Evolutionary conservation across 1,140 invertebrate genomes (phyloP), one percentile per base, ranked within the genome.

Genomic region (Drosophila elegans): DNA sequence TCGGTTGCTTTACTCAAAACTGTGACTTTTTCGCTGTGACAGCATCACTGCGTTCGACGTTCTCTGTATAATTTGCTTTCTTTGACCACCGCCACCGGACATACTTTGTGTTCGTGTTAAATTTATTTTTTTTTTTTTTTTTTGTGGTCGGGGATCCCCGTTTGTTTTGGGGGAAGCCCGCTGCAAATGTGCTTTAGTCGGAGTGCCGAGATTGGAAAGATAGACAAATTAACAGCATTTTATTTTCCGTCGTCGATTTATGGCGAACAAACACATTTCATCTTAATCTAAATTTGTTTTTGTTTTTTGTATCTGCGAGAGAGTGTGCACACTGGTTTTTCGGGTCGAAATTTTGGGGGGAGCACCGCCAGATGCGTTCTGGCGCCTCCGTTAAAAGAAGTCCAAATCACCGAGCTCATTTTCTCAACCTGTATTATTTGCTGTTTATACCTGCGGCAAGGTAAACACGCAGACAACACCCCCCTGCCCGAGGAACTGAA

Each of bases 211-310:
- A 54, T 88, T 54, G 73, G 57, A 78, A 79, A 55, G 61, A 75
- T 86, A 88, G 82, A 88, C 59, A 83, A 86, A 86, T 86, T 86
- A 86, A 64, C 79, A 67, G 54, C 53, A 55, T 60, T 75, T 88
- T 67, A 53, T 80, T 69, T 77, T 73, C 66, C 55, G 64, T 64
- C 80, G 73, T 52, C 52, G 71, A 67, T 68, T 64, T 75, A 48
- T 64, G 71, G 66, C 53, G 57, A 62, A 62, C 68, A 54, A 36
- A 46, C 64, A 68, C 61, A 68, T 53, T 66, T 32, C 64, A 66
- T 66, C 57, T 55, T 34, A 57, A 71, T 57, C 66, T 72, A 13
- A 71, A 71, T 56, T 29, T 45, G 41, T 46, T 45, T 55, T 32
- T 67, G 10, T 29, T 38, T 45, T 25, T 36, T 13, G 36, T 29